These are phyloP conservation scores for Condylostylus longicornis DNA, from an alignment of 1,140 invertebrate species.

Conservation along the genomic window DNA sequence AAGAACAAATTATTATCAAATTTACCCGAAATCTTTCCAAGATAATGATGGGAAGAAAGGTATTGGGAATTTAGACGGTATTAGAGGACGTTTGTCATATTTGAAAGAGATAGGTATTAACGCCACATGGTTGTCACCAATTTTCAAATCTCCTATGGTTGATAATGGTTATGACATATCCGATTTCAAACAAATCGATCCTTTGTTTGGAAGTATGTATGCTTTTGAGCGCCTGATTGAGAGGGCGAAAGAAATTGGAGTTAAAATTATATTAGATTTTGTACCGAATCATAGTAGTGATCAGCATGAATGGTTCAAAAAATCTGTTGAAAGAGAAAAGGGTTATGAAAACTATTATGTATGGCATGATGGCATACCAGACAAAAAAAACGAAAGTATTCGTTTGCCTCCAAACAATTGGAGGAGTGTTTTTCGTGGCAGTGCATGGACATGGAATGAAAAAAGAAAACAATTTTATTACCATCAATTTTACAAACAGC, in stretches of 20 bases:
- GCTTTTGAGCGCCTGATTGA: too few relatives aligned
- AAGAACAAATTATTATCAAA: conserved; percentile 55
- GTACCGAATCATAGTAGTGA: conserved; percentile 59
- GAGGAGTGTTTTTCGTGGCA: conserved; percentile 40
- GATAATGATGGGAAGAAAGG: conserved; percentile 64
- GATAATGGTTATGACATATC: too few relatives aligned
- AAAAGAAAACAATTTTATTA: conserved; percentile 46
- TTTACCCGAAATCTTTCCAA: conserved; percentile 64
- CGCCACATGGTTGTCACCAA: too few relatives aligned
- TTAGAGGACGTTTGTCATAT: too few relatives aligned
- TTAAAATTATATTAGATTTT: conserved; percentile 29
- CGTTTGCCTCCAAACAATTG: conserved; percentile 48
- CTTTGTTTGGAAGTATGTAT: too few relatives aligned
- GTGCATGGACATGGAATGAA: conserved; percentile 47
- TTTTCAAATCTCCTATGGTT: too few relatives aligned
- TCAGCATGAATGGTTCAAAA: conserved; percentile 50
- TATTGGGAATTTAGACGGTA: conserved; percentile 53
- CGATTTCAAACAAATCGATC: too few relatives aligned
- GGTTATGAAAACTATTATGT: conserved; percentile 54
- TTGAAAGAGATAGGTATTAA: too few relatives aligned
- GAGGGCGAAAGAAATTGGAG: conserved; percentile 1
- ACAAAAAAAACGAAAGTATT: conserved; percentile 13
- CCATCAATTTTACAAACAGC: conserved; percentile 44
- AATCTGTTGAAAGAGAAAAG: conserved; percentile 39
- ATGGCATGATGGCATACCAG: conserved; percentile 41